A percentile compares a stretch with the other conserved stretches of the same genome.
phyloP scores from a whole-genome alignment of 2,797 vertebrate species.

The Perodicticus potto region DNA sequence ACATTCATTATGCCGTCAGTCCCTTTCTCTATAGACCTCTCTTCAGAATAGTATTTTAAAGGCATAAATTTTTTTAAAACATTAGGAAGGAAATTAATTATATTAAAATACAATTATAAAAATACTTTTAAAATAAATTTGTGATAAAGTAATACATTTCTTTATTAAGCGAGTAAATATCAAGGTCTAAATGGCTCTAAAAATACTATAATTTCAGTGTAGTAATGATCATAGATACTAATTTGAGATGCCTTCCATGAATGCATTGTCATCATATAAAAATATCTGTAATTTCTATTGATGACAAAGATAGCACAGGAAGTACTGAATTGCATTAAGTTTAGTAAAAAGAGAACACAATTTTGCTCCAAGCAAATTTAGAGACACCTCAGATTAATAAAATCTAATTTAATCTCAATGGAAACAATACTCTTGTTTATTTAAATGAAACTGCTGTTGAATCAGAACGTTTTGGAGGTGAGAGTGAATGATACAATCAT shows the following conservation, averaged over 20 bases:
- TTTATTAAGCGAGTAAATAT: neutral
- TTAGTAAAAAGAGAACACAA: constrained; percentile 9
- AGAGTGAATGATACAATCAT: neutral
- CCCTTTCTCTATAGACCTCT: neutral
- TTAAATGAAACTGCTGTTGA: neutral
- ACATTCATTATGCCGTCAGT: neutral
- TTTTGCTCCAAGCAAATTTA: neutral
- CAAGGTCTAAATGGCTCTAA: neutral
- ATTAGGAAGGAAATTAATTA: neutral
- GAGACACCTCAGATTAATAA: constrained; percentile 9
- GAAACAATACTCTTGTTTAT: neutral
- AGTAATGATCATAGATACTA: neutral
- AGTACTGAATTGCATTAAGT: neutral
- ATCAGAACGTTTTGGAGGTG: neutral
- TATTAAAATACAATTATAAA: neutral
- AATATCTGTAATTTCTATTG: neutral
- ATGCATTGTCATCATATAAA: neutral
- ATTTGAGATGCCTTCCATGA: neutral
- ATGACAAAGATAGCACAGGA: neutral
- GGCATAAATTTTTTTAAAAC: too few relatives aligned
- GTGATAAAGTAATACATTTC: neutral
- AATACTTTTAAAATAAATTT: neutral
- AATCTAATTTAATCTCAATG: neutral
- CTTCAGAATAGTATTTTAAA: constrained; percentile 10
- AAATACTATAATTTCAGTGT: neutral